phyloP scores from a whole-genome alignment of 2,113 vertebrate species.

The Dasypus novemcinctus region DNA sequence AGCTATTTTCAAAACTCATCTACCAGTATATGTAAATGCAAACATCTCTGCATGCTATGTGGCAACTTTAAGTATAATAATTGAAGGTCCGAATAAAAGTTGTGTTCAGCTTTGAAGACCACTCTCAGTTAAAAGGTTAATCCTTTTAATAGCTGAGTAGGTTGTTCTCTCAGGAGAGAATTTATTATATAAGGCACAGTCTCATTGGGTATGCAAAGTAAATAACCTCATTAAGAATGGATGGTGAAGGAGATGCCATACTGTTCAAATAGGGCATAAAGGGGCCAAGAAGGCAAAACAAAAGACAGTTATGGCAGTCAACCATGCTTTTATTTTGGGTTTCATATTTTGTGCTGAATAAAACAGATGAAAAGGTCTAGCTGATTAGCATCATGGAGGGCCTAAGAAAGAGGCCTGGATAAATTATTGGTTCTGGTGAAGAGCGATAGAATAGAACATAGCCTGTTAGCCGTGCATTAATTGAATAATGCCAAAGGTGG shows the following conservation, averaged over 20 bases:
- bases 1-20: conserved; percentile 48
- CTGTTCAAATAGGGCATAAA: conserved; percentile 72
- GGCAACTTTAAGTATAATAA: conserved; percentile 72
- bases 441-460: conserved; percentile 17
- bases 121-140: conserved; percentile 74
- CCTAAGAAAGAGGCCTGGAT: background rate
- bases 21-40: conserved; percentile 65
- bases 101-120: conserved; percentile 61
- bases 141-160: conserved; percentile 70
- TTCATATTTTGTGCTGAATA: conserved; percentile 57
- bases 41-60: conserved; percentile 46
- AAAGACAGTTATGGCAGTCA: conserved; percentile 60
- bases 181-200: conserved; percentile 63
- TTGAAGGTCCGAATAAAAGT: conserved; percentile 59
- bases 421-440: conserved; percentile 13
- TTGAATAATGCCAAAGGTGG: background rate
- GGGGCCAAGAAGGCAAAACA: conserved; percentile 59
- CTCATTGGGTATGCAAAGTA: conserved; percentile 74
- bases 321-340: conserved; percentile 62
- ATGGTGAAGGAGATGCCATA: conserved; percentile 56
- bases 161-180: conserved; percentile 63
- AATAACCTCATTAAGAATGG: conserved; percentile 72
- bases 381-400: conserved; percentile 18
- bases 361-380: conserved; percentile 43
- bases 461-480: background rate